Evolutionary conservation across 2,797 vertebrate species (phyloP), one percentile per base, ranked within the genome.

Genomic region (Scarus forsteni): DNA sequence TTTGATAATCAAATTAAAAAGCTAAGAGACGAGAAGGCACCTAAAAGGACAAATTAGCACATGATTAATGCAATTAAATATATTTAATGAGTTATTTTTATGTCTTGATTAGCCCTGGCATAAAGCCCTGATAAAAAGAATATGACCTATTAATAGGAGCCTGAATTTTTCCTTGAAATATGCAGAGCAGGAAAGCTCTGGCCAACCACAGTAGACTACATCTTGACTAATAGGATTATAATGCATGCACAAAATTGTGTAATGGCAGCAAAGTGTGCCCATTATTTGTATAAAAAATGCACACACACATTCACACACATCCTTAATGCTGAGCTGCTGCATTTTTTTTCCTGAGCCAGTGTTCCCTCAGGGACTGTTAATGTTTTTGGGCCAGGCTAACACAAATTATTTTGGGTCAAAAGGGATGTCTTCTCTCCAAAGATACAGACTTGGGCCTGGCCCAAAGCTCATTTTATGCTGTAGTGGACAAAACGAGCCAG

Each of bases 361-460:
- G 0, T 66, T 79, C 84, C 80, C 75, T 60, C n/a, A 12, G 83
- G 79, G 66, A 48, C 60, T 56, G 60, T 74, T 84, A 79, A 87
- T 82, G 77, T 81, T 90, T 85, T 82, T 64, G 70, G 75, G 79
- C 73, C 80, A 86, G 72, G 54, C 75, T 49, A 83, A 85, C 77
- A 77, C 68, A 85, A 86, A 83, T 83, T 65, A 81, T 89, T 83
- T 81, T 81, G 71, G 85, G 83, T 89, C 83, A 88, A 85, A 86
- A 60, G 69, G 63, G 73, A 87, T 71, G 67, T 77, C 44, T 81
- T 39, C 48, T 71, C 67, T 82, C 66, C 68, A 82, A 73, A 88
- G 63, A 81, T 51, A 60, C 38, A 73, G 43, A 75, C 65, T 71
- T 43, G 67, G 65, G 70, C 13, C 43, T 43, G 39, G 70, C 83